A percentile compares a stretch with the other conserved stretches of the same genome.
phyloP scores from a whole-genome alignment of 2,888 invertebrate genomes.

The Apodemia mormo region DNA sequence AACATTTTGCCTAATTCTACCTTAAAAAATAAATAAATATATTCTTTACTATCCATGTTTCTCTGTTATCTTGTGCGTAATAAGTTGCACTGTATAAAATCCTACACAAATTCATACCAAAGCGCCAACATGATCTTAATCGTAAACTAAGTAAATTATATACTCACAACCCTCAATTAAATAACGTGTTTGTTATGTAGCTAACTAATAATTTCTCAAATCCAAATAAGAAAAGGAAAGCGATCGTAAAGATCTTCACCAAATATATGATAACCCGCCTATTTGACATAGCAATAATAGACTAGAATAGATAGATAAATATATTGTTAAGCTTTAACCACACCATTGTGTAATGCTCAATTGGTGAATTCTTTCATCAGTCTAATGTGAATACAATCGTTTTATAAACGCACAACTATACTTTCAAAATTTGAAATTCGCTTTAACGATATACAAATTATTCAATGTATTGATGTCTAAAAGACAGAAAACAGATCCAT shows the following conservation, averaged over 20 bases:
- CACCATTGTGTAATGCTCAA: conserved; percentile 54
- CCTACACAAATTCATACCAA: not conserved
- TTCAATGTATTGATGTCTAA: not conserved
- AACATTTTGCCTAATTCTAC: not conserved
- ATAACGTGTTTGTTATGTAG: not conserved
- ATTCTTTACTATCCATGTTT: not conserved
- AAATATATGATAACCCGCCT: conserved; percentile 76
- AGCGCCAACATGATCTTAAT: not conserved
- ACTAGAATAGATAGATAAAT: conserved; percentile 72
- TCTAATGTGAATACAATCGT: conserved; percentile 25
- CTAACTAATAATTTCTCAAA: not conserved
- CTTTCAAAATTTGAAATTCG: conserved; percentile 15
- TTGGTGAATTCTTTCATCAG: conserved; percentile 32
- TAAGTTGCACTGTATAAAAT: not conserved
- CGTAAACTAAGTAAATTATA: not conserved
- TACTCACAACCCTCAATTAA: not conserved
- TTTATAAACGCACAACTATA: conserved; percentile 56
- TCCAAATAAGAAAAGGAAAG: not conserved
- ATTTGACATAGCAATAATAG: conserved; percentile 81
- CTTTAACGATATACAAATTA: conserved; percentile 12
- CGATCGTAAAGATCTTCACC: conserved; percentile 46
- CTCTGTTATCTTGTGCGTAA: not conserved
- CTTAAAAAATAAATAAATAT: not conserved
- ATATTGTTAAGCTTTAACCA: conserved; percentile 69
- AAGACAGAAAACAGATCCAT: conserved; percentile 16